Conservation (phyloP, 2,113 vertebrate genomes). For the Garra rufa region DNA sequence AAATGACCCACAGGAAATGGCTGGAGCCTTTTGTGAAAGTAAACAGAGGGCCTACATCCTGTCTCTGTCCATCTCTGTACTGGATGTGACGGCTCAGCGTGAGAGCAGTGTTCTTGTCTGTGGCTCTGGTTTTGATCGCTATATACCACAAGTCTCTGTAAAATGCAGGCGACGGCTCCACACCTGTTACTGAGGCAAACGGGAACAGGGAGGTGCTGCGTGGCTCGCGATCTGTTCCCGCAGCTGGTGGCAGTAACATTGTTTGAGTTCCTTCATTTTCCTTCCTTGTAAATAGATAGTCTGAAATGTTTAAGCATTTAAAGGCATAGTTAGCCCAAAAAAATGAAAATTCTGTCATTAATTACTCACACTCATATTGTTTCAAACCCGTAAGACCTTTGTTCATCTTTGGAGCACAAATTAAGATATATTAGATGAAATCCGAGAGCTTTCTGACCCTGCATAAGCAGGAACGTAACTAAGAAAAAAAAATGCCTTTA, state of each 20-base stretch:
- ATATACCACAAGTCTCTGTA: constrained; percentile 39
- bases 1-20: constrained; percentile 54
- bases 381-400: no score
- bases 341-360: no score
- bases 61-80: constrained; percentile 47
- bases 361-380: no score
- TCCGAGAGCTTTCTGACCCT: no score
- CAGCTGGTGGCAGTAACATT: constrained; percentile 60
- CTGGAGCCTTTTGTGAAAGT: constrained; percentile 50
- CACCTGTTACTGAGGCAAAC: constrained; percentile 54
- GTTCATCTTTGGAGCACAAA: no score
- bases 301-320: constrained; percentile 49
- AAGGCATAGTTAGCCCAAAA: no score
- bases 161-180: constrained; percentile 32
- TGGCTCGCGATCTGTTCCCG: constrained; percentile 51
- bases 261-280: constrained; percentile 51
- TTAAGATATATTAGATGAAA: no score
- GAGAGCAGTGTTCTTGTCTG: constrained; percentile 40
- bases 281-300: constrained; percentile 52
- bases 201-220: constrained; percentile 39
- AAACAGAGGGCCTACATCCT: constrained; percentile 57
- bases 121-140: constrained; percentile 43
- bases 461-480: no score
- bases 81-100: neutral
- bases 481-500: no score